Evolutionary conservation across 2,888 invertebrate genomes (phyloP), one percentile per base, ranked within the genome.

Genomic region (Athalia cordata): DNA sequence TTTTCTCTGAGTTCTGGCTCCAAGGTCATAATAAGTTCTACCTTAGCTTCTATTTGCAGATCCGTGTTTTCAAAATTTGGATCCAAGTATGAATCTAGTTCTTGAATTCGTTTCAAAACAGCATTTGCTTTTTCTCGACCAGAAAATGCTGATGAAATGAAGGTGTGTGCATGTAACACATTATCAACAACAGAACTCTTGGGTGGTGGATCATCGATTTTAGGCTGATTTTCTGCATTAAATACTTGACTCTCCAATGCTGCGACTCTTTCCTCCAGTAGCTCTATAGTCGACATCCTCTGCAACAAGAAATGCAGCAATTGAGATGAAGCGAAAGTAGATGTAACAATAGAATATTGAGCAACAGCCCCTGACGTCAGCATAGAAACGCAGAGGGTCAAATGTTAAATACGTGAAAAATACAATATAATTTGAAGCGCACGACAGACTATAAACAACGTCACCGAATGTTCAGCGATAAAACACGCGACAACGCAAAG

Each of bases 141-240:
- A 79, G 91, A 92, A 15, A 92, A 81, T 1, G 92, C 92, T 6
- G 92, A 91, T 4, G 90, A 89, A 49, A 92, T 91, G 84, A 92
- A 88, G 1, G 91, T 91, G 81, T 92, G 91, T 0, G 90, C 90
- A 83, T 91, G 90, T 13, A 91, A 59, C 8, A 92, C 86, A 78
- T 89, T 88, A 79, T 92, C 92, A 0, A 91, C 86, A 9, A 92
- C 85, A n/a, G 88, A 84, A 80, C 82, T 88, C 79, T 88, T 87
- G 7, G 86, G 86, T 67, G 86, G 82, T 13, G 83, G 83, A 61
- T 85, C 82, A 11, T 89, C 84, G 7, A 85, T 81, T 15, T 83
- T 81, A 11, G 85, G 83, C 52, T 83, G 83, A 72, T 87, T 86
- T 4, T 89, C 87, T 13, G 80, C 72, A 7, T 90, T 90, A 70